Percentiles rank a stretch among this genome's conserved stretches.
These are phyloP conservation scores for Chamaetylas fuelleborni DNA, from an alignment of 2,113 vertebrate genomes.

Conservation along the genomic window DNA sequence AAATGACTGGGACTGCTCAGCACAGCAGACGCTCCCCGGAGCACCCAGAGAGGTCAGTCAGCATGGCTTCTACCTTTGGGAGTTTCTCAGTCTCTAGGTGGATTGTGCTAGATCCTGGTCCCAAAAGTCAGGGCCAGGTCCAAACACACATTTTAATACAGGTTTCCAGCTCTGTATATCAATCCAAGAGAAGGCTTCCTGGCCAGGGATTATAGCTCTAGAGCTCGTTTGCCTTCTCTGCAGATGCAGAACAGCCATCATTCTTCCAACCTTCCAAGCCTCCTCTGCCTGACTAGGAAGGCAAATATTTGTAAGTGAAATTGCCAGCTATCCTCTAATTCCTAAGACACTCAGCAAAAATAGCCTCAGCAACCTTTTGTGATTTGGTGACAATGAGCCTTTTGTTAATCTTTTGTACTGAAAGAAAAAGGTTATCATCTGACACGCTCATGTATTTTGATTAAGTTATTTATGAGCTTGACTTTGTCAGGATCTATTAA, in stretches of 20 bases:
- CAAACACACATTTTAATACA: neutral
- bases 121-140: neutral
- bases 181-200: neutral
- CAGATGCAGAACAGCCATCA: neutral
- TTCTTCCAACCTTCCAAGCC: neutral
- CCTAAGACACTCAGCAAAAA: neutral
- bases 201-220: neutral
- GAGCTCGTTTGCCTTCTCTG: neutral
- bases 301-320: neutral
- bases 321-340: neutral
- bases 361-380: neutral
- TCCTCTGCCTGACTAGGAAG: neutral
- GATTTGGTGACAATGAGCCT: neutral
- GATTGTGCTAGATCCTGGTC: neutral
- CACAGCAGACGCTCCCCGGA: neutral
- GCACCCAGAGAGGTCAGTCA: neutral
- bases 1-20: neutral
- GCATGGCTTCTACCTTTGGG: neutral
- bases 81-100: neutral
- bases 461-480: neutral
- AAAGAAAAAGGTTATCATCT: neutral
- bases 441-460: neutral
- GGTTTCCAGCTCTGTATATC: neutral
- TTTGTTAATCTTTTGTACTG: neutral
- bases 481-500: neutral